phyloP scores from a whole-genome alignment of 2,113 vertebrate species.

The Gavia stellata region DNA sequence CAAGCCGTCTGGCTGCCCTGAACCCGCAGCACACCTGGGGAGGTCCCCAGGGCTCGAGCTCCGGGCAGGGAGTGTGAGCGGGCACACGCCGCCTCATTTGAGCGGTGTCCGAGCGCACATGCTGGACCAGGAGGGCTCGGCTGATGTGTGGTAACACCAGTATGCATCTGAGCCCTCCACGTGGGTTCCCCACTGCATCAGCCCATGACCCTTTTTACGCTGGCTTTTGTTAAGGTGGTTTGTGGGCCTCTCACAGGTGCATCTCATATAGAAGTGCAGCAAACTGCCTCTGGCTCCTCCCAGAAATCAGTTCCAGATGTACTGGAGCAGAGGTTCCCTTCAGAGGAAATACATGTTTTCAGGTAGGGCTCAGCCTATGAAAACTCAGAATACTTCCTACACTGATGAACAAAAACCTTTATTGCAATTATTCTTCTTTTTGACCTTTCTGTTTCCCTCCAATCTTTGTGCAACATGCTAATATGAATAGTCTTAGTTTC shows the following conservation, averaged over 20 bases:
- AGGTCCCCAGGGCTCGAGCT: neutral
- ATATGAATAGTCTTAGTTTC: neutral
- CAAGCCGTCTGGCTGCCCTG: neutral
- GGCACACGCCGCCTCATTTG: fast-evolving
- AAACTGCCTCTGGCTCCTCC: neutral
- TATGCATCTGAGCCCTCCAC: neutral
- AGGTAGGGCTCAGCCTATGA: neutral
- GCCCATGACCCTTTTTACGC: neutral
- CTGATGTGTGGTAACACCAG: neutral
- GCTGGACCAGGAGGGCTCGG: neutral
- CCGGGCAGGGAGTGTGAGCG: neutral
- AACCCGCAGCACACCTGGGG: neutral
- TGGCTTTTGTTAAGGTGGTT: neutral
- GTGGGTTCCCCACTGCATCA: neutral
- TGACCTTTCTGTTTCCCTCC: neutral
- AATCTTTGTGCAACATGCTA: neutral
- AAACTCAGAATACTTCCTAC: neutral
- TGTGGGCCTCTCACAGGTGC: slow-evolving; percentile 42
- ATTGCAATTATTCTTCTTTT: neutral
- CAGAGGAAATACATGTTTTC: slow-evolving; percentile 20
- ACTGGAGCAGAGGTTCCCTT: neutral
- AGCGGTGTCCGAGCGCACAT: neutral
- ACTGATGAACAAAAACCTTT: neutral
- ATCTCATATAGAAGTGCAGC: slow-evolving; percentile 1
- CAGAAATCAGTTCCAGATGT: slow-evolving; percentile 45